Conservation (phyloP, 2,113 vertebrate genomes). For the Carollia perspicillata region DNA sequence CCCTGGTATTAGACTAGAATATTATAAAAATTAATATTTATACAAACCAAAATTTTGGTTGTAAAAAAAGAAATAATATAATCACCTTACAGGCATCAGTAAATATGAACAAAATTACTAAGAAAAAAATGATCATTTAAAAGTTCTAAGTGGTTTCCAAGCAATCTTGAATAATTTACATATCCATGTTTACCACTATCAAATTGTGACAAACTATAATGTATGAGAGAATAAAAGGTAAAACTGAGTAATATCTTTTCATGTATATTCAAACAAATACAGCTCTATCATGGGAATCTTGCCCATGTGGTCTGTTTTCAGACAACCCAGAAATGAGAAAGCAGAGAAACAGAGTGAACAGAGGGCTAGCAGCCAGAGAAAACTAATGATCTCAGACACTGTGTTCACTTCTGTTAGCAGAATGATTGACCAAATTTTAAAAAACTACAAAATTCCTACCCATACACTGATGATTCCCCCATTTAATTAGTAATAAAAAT, state of each 20-base stretch:
- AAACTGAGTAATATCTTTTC: constrained; percentile 23
- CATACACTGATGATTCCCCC: neutral
- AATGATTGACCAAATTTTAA: constrained; percentile 22
- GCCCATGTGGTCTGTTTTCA: neutral
- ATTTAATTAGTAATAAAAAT: constrained; percentile 42
- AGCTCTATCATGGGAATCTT: neutral
- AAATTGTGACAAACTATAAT: constrained; percentile 1
- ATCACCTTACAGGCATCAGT: neutral
- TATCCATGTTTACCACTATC: neutral
- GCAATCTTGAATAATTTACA: constrained; percentile 29
- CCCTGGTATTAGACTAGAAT: neutral
- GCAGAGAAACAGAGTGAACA: neutral
- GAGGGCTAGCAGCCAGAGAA: neutral
- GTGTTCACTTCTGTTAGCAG: neutral
- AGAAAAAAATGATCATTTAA: neutral
- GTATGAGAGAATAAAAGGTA: neutral
- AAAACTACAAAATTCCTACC: constrained; percentile 15
- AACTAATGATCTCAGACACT: neutral
- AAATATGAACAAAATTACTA: constrained; percentile 1
- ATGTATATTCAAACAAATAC: neutral
- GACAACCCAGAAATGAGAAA: constrained; percentile 45
- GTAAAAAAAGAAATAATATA: constrained; percentile 31
- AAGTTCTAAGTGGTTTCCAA: constrained; percentile 34
- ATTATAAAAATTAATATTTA: constrained; percentile 50
- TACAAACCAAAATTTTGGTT: constrained; percentile 14